These are phyloP conservation scores for Rhinoptilus africanus DNA, from an alignment of 2,113 vertebrate species.

Conservation along the genomic window DNA sequence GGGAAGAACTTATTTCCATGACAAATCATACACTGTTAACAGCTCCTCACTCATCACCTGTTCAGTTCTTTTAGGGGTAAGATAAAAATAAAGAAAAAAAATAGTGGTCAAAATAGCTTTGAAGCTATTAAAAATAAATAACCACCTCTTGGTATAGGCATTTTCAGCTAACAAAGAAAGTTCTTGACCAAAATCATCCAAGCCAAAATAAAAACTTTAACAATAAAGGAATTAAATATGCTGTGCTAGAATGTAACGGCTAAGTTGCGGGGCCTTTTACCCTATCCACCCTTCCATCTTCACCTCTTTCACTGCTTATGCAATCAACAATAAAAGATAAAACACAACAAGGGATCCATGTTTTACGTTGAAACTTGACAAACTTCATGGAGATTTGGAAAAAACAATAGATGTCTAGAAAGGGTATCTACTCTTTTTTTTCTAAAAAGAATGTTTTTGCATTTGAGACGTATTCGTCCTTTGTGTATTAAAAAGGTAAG, in stretches of 20 bases:
- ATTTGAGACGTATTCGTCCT: background rate
- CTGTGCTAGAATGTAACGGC: background rate
- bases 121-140: background rate
- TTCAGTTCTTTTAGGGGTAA: background rate
- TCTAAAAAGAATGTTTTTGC: background rate
- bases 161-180: background rate
- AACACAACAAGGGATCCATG: background rate
- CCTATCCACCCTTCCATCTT: background rate
- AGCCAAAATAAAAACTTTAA: background rate
- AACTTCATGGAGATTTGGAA: background rate
- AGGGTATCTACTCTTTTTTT: background rate
- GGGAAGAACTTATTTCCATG: background rate
- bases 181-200: background rate
- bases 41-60: background rate
- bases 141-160: background rate
- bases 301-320: background rate
- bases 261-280: background rate
- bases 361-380: background rate
- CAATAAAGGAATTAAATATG: background rate
- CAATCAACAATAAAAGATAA: background rate
- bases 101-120: background rate
- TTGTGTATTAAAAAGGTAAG: slow-evolving; percentile 29
- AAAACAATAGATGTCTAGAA: background rate
- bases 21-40: background rate
- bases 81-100: background rate